These are phyloP conservation scores for Tauraco erythrolophus DNA, from an alignment of 2,113 vertebrate species.

Conservation along the genomic window DNA sequence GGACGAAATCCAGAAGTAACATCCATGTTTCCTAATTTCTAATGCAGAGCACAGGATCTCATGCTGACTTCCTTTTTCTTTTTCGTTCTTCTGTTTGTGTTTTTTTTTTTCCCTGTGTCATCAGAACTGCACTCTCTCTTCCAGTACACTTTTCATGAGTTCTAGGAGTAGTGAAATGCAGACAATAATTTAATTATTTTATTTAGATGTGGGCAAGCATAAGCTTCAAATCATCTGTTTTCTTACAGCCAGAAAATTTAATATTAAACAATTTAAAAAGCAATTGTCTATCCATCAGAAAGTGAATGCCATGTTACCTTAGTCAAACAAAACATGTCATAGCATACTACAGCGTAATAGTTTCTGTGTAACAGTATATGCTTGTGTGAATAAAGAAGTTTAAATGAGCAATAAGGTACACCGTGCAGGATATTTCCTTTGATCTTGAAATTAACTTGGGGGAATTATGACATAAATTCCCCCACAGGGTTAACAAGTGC, in stretches of 20 bases:
- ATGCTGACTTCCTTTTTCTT: neutral
- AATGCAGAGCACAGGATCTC: slow-evolving; percentile 16
- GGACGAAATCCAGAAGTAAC: neutral
- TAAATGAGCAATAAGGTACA: neutral
- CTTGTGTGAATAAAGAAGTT: neutral
- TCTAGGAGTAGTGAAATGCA: neutral
- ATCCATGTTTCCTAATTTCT: slow-evolving; percentile 5
- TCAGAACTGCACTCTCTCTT: neutral
- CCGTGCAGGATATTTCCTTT: neutral
- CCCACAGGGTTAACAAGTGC: neutral
- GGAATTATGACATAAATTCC: neutral
- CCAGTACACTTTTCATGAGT: neutral
- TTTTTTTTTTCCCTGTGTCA: neutral
- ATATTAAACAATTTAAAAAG: neutral
- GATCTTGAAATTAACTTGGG: neutral
- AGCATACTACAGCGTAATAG: neutral
- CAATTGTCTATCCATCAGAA: neutral
- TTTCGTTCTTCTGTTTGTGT: neutral
- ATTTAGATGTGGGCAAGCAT: neutral
- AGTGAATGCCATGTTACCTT: neutral
- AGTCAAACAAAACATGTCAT: neutral
- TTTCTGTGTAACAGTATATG: neutral
- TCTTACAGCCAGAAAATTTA: neutral
- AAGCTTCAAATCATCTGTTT: neutral
- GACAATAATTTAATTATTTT: neutral